phyloP scores from a whole-genome alignment of 1,140 invertebrate species.

The Drosophila nigrodunni region DNA sequence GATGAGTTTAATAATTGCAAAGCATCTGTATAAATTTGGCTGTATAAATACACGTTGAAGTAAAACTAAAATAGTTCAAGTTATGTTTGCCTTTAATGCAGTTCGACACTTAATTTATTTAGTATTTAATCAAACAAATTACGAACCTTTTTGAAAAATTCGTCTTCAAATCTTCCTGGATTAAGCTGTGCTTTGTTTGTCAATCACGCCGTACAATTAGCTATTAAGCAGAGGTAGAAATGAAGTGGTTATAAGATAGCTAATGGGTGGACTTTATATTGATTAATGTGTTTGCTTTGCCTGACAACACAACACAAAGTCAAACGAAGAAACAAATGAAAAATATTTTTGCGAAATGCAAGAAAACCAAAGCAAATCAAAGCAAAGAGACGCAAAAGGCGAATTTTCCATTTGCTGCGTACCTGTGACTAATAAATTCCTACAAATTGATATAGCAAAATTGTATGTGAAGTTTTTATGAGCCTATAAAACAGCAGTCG shows the following conservation, averaged over 20 bases:
- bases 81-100: too few relatives aligned
- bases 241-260: neutral
- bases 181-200: too few relatives aligned
- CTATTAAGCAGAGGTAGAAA: neutral
- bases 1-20: conserved; percentile 58
- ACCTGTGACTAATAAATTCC: conserved; percentile 51
- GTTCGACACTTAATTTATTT: too few relatives aligned
- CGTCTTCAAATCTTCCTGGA: too few relatives aligned
- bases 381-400: neutral
- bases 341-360: neutral
- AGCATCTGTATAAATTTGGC: neutral
- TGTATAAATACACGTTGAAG: neutral
- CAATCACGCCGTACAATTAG: neutral
- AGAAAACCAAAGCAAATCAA: neutral
- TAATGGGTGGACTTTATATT: neutral
- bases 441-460: conserved; percentile 46
- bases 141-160: too few relatives aligned
- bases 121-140: too few relatives aligned
- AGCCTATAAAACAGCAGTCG: conserved; percentile 52
- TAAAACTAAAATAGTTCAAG: neutral
- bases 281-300: neutral
- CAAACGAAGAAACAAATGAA: neutral
- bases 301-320: neutral
- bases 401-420: neutral
- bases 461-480: conserved; percentile 71